Percentiles rank a stretch among this genome's conserved stretches.
Conservation (phyloP, 2,797 vertebrate species). For the Petrocephalus schoutedeni region DNA sequence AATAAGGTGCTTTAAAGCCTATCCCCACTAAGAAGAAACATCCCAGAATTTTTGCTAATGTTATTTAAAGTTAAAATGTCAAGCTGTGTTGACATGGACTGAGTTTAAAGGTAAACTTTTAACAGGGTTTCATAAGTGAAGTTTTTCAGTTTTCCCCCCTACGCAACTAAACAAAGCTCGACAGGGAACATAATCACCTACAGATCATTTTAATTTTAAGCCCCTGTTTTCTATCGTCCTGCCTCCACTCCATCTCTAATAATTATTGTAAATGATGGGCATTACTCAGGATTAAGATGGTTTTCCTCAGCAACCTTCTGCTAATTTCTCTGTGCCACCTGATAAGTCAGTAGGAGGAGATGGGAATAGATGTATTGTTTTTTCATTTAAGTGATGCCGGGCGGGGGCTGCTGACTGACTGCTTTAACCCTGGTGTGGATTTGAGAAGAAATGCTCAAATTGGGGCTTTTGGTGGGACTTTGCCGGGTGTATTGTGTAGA, state of each 20-base stretch:
- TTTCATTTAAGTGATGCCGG: not conserved
- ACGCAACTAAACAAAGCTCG: not conserved
- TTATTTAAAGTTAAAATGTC: not conserved
- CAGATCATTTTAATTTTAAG: not conserved
- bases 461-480: not conserved
- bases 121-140: not conserved
- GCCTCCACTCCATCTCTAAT: not conserved
- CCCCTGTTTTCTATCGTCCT: not conserved
- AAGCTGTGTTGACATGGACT: not conserved
- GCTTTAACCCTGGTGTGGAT: not conserved
- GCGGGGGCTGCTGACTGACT: not conserved
- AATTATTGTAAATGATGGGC: not conserved
- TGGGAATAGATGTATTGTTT: not conserved
- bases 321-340: not conserved
- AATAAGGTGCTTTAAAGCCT: not conserved
- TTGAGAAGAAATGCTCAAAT: not conserved
- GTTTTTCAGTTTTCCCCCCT: not conserved
- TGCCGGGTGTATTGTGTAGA: not conserved
- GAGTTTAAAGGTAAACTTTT: not conserved
- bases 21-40: not conserved
- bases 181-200: not conserved
- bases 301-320: not conserved
- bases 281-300: not conserved
- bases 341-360: not conserved
- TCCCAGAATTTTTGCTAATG: not conserved